Evolutionary conservation across 2,888 invertebrate species (phyloP), one percentile per base, ranked within the genome.

Genomic region (Noctua comes): DNA sequence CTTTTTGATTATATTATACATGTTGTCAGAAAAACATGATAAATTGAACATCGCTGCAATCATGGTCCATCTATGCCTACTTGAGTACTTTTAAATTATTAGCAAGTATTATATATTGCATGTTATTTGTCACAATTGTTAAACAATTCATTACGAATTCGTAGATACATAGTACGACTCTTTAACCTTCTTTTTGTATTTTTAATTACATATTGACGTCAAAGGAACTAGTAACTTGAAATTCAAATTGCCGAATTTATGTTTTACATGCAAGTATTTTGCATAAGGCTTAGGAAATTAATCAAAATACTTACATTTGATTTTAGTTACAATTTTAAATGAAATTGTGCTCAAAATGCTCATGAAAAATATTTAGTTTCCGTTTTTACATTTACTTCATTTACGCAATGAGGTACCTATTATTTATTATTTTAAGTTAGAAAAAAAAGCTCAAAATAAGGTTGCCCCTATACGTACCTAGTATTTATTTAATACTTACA

Each of bases 401-500:
- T 70, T 13, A 13, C 4, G 46, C 6, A 21, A 48, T 48, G 31
- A 31, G 31, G 10, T 62, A 31, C 18, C 1, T 62, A 16, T 43
- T n/a, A 24, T 65, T 40, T n/a, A n/a, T 40, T 40, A 66, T 43
- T 43, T 54, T 80, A 66, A 46, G 51, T 31, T 73, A 72, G 40
- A 51, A 77, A 70, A 24, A 31, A 71, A 54, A 77, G 78, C 82
- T 85, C 83, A 83, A 85, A 71, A 13, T 79, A 82, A 79, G 83
- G 85, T 85, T 77, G 83, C 80, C 82, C 81, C 6, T 46, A 40
- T 88, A 88, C 82, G 83, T 87, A 87, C 24, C n/a, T 68, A 76
- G 24, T 62, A 40, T 74, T 59, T 75, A 57, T 57, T 46, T 46
- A 21, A 10, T 27, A 18, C 64, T 31, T 1, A 6, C 16, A 5